These are phyloP conservation scores for Eilema depressum DNA, from an alignment of 2,888 invertebrate species.

Conservation along the genomic window DNA sequence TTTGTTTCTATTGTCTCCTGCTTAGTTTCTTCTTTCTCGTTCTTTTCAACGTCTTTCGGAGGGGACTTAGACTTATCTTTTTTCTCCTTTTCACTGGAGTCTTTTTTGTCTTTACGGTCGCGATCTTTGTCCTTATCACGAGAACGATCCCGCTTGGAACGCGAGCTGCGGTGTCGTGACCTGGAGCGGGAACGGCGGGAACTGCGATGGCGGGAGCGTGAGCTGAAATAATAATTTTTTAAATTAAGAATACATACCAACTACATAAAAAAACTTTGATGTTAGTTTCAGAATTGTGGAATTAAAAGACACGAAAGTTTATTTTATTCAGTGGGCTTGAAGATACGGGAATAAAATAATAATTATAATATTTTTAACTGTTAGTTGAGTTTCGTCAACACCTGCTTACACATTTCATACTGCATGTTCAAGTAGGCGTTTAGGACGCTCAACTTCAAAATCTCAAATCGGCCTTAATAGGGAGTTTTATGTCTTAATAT, in stretches of 20 bases:
- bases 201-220: conserved; percentile 87
- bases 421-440: neutral
- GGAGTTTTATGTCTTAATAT: neutral
- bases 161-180: conserved; percentile 86
- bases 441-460: neutral
- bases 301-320: neutral
- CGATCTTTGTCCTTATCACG: conserved; percentile 62
- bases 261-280: neutral
- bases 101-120: conserved; percentile 71
- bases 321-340: too few relatives aligned
- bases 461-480: neutral
- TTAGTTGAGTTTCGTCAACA: neutral
- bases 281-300: neutral
- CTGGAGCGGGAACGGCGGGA: conserved; percentile 84
- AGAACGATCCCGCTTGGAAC: conserved; percentile 81
- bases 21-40: conserved; percentile 69
- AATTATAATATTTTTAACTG: too few relatives aligned
- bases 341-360: too few relatives aligned
- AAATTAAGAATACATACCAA: neutral
- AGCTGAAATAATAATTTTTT: conserved; percentile 61
- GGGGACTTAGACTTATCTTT: conserved; percentile 75
- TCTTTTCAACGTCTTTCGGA: conserved; percentile 64
- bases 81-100: conserved; percentile 64
- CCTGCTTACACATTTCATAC: neutral
- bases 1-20: conserved; percentile 69